Percentiles rank a stretch among this genome's conserved stretches.
Conservation (phyloP, 2,888 invertebrate genomes). For the Disparrhopalites patrizii region DNA sequence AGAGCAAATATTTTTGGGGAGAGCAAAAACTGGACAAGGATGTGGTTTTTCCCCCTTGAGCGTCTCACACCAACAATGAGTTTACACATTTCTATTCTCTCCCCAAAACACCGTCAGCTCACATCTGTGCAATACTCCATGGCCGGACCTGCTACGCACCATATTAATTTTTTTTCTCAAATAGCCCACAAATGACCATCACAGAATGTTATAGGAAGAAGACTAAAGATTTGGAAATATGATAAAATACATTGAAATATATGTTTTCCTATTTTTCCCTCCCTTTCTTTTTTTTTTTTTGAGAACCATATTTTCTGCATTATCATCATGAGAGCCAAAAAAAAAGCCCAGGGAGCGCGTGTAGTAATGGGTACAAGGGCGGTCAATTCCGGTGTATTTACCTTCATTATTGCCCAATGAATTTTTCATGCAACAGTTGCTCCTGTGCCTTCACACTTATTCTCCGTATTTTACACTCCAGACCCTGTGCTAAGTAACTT, state of each 20-base stretch:
- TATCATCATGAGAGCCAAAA: too few relatives aligned
- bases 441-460: background rate
- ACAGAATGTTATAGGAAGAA: background rate
- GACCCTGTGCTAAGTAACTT: background rate
- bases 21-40: constrained; percentile 19
- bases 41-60: constrained; percentile 21
- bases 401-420: background rate
- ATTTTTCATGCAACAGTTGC: too few relatives aligned
- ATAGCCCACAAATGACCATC: background rate
- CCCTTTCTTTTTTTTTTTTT: too few relatives aligned
- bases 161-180: background rate
- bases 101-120: background rate
- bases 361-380: too few relatives aligned
- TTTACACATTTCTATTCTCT: too few relatives aligned
- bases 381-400: background rate
- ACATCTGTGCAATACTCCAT: background rate
- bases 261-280: background rate
- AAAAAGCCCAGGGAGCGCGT: too few relatives aligned
- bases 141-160: background rate
- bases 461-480: background rate
- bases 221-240: background rate
- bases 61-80: too few relatives aligned
- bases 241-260: background rate
- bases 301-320: too few relatives aligned
- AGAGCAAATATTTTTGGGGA: constrained; percentile 11